Conservation (phyloP, 2,888 invertebrate species). For the Scaptomyza caliginosa region DNA sequence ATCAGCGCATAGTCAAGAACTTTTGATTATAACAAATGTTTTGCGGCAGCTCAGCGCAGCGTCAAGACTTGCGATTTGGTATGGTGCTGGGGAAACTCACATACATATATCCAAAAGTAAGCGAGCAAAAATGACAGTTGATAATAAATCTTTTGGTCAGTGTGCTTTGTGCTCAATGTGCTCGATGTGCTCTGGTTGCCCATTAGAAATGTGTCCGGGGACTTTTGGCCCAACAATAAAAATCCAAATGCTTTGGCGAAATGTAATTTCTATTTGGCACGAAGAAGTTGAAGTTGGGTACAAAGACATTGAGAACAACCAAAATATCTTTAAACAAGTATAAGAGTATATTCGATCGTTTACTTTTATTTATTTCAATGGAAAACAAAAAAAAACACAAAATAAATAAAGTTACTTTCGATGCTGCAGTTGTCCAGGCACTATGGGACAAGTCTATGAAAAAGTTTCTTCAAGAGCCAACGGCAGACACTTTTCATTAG, state of each 20-base stretch:
- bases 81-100: background rate
- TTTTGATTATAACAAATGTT: conserved; percentile 78
- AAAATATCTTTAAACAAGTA: background rate
- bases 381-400: conserved; percentile 47
- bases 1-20: conserved; percentile 66
- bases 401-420: conserved; percentile 58
- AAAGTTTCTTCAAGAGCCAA: conserved; percentile 65
- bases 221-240: conserved; percentile 59
- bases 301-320: too few species aligned
- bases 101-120: conserved; percentile 1
- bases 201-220: conserved; percentile 57
- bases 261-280: conserved; percentile 70
- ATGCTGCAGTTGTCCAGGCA: conserved; percentile 52
- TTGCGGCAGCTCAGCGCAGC: conserved; percentile 42
- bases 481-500: conserved; percentile 77
- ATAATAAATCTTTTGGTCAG: conserved; percentile 78
- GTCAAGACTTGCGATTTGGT: background rate
- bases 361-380: conserved; percentile 75
- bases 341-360: conserved; percentile 49
- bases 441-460: conserved; percentile 48
- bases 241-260: conserved; percentile 45
- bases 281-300: conserved; percentile 14
- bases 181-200: conserved; percentile 31
- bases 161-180: conserved; percentile 42
- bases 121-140: conserved; percentile 63